Evolutionary conservation across 2,888 invertebrate species (phyloP).

Genomic region (Oxystoma pomonae): DNA sequence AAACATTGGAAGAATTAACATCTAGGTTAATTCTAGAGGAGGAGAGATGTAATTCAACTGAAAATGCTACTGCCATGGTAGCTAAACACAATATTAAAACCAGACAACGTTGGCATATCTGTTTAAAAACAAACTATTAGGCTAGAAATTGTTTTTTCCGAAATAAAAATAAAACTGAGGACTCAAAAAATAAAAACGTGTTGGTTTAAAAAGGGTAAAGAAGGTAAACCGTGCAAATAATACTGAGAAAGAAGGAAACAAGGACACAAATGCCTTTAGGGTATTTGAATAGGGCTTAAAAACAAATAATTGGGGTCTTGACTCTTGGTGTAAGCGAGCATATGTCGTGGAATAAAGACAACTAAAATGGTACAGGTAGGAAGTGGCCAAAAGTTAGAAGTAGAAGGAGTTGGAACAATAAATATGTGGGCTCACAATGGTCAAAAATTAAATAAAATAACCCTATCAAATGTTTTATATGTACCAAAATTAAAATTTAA

Average conservation of each 20-base stretch:
- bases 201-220: constrained; percentile 18
- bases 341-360: too few relatives aligned
- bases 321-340: constrained; percentile 22
- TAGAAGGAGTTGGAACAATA: too few relatives aligned
- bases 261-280: constrained; percentile 15
- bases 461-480: too few relatives aligned
- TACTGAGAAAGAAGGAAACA: not conserved
- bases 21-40: constrained; percentile 23
- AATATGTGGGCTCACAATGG: too few relatives aligned
- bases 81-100: constrained; percentile 4
- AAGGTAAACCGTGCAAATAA: constrained; percentile 8
- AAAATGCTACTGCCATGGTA: constrained; percentile 16
- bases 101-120: constrained; percentile 5
- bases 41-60: constrained; percentile 16
- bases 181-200: constrained; percentile 15
- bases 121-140: constrained; percentile 9
- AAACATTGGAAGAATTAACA: constrained; percentile 27
- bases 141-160: constrained; percentile 13
- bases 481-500: too few relatives aligned
- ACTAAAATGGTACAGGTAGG: too few relatives aligned
- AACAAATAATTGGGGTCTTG: constrained; percentile 19
- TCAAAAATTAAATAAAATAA: too few relatives aligned
- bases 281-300: not conserved
- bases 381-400: too few relatives aligned
- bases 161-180: constrained; percentile 12